Conservation (phyloP, 2,113 vertebrate species). For the Tretioscincus oriximinensis region DNA sequence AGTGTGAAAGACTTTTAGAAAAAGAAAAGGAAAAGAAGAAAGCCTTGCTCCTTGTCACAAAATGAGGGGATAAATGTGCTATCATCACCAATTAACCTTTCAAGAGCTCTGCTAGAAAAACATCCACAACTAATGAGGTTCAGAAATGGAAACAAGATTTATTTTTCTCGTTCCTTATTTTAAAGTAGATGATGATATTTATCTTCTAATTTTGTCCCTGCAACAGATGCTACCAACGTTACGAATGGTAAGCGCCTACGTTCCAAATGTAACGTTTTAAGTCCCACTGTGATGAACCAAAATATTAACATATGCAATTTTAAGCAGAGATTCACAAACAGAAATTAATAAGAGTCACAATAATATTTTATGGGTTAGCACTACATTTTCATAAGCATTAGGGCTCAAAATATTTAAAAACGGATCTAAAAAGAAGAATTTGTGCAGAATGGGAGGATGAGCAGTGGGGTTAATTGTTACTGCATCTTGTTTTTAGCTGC, state of each 20-base stretch:
- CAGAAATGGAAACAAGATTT: constrained; percentile 1
- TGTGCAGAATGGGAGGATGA: no score
- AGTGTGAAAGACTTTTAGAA: not conserved
- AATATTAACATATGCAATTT: not conserved
- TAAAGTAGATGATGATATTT: constrained; percentile 27
- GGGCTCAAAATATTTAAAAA: no score
- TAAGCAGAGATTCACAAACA: constrained; percentile 3
- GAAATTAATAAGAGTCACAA: not conserved
- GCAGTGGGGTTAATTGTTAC: no score
- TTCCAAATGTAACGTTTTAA: not conserved
- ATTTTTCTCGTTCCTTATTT: not conserved
- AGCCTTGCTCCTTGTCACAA: not conserved
- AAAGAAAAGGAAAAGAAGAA: not conserved
- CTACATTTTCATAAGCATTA: not conserved
- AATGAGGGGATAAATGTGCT: not conserved
- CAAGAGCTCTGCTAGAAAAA: constrained; percentile 21
- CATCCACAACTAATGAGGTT: constrained; percentile 11
- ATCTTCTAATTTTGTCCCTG: constrained; percentile 20
- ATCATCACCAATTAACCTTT: constrained; percentile 12
- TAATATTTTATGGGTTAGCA: not conserved
- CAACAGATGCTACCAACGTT: constrained; percentile 11
- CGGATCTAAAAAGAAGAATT: no score
- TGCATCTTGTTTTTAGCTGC: no score
- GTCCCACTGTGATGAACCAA: not conserved
- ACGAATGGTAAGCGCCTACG: constrained; percentile 16